These are phyloP conservation scores for Alviniconcha strummeri DNA, from an alignment of 2,888 invertebrate species.

Conservation along the genomic window DNA sequence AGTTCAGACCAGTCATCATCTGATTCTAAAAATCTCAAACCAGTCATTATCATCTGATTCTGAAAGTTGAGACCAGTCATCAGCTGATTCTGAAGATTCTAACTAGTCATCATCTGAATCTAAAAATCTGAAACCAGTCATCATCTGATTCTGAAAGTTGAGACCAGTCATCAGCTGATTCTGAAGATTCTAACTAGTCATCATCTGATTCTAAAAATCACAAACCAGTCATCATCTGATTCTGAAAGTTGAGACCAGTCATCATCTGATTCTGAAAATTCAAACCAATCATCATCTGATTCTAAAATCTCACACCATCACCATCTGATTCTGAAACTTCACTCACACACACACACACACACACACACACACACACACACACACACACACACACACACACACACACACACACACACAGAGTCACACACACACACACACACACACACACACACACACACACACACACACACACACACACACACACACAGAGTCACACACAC, in stretches of 20 bases:
- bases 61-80: slow-evolving; percentile 40
- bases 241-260: neutral
- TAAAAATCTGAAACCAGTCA: neutral
- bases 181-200: slow-evolving; percentile 50
- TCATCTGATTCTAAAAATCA: neutral
- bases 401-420: neutral
- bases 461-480: neutral
- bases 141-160: neutral
- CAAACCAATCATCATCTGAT: neutral
- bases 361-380: neutral
- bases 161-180: slow-evolving; percentile 62
- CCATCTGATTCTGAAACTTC: neutral
- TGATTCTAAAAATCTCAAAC: neutral
- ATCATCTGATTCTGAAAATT: neutral
- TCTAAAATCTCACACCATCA: neutral
- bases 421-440: neutral
- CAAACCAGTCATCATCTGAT: neutral
- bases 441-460: neutral
- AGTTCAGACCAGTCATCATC: neutral
- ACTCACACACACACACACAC: neutral
- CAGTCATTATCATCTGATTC: neutral
- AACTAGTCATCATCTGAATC: neutral
- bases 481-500: neutral
- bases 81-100: slow-evolving; percentile 66
- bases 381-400: neutral